These are phyloP conservation scores for Euzetes globulus DNA, from an alignment of 2,888 invertebrate genomes.

Conservation along the genomic window DNA sequence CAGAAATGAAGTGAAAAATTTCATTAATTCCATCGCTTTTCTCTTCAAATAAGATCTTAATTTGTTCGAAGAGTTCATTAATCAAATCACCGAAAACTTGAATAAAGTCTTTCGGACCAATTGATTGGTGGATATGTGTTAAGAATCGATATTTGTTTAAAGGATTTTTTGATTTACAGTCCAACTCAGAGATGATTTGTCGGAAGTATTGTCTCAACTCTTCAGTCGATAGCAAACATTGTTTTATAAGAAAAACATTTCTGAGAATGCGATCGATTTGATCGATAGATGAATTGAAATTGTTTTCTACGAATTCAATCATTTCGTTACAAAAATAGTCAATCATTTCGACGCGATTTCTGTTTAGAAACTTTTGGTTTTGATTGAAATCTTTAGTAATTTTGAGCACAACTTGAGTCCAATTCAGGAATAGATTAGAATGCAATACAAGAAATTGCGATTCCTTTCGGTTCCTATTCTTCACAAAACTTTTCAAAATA, in stretches of 20 bases:
- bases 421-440: constrained; percentile 13
- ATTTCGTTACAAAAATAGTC: neutral
- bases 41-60: neutral
- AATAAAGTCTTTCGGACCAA: constrained; percentile 24
- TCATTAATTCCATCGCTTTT: constrained; percentile 22
- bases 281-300: constrained; percentile 11
- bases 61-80: neutral
- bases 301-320: constrained; percentile 15
- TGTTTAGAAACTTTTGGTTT: neutral
- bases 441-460: constrained; percentile 20
- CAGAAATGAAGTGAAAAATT: constrained; percentile 13
- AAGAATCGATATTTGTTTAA: constrained; percentile 13
- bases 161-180: constrained; percentile 10
- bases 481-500: neutral
- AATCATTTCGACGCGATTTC: neutral
- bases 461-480: neutral
- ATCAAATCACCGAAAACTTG: neutral
- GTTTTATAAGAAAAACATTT: constrained; percentile 7
- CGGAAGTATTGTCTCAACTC: neutral
- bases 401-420: constrained; percentile 17
- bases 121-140: neutral
- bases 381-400: neutral
- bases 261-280: constrained; percentile 1
- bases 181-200: neutral
- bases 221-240: neutral